phyloP scores from a whole-genome alignment of 1,140 invertebrate species.

The Pissodes strobi region DNA sequence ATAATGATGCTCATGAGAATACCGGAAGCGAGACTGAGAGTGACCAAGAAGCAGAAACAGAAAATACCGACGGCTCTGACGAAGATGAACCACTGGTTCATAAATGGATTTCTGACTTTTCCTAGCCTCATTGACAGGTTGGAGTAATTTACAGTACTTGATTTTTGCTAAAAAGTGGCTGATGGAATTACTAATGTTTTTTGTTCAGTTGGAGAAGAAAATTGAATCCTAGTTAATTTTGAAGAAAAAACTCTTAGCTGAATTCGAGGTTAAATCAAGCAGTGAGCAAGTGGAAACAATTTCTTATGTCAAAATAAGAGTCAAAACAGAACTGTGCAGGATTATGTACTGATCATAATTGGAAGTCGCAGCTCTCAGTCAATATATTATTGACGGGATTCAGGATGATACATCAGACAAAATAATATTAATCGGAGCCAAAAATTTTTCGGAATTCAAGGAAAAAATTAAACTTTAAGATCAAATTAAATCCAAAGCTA shows the following conservation, averaged over 20 bases:
- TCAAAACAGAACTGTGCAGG: slow-evolving; percentile 19
- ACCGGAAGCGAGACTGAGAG: not conserved
- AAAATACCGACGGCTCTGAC: not conserved
- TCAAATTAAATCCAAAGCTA: too few relatives aligned
- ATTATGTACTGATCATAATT: too few relatives aligned
- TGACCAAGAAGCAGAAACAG: not conserved
- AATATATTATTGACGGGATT: too few relatives aligned
- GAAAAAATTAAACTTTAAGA: too few relatives aligned
- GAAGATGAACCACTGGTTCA: slow-evolving; percentile 1
- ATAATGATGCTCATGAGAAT: not conserved
- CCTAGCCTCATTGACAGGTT: slow-evolving; percentile 34
- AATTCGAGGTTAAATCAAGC: not conserved
- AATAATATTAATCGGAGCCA: too few relatives aligned
- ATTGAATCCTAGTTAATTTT: not conserved
- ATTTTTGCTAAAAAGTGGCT: too few relatives aligned
- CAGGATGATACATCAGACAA: too few relatives aligned
- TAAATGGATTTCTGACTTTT: slow-evolving; percentile 43
- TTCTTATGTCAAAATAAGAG: not conserved
- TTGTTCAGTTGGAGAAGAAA: slow-evolving; percentile 18
- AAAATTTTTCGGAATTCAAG: too few relatives aligned
- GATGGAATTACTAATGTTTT: too few relatives aligned
- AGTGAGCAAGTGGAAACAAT: slow-evolving; percentile 1
- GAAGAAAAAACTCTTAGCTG: too few relatives aligned
- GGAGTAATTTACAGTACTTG: too few relatives aligned
- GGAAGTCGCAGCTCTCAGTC: too few relatives aligned